A percentile compares a stretch with the other conserved stretches of the same genome.
Evolutionary conservation across 2,113 vertebrate species (phyloP).

Genomic region (Anser brachyrhynchus): DNA sequence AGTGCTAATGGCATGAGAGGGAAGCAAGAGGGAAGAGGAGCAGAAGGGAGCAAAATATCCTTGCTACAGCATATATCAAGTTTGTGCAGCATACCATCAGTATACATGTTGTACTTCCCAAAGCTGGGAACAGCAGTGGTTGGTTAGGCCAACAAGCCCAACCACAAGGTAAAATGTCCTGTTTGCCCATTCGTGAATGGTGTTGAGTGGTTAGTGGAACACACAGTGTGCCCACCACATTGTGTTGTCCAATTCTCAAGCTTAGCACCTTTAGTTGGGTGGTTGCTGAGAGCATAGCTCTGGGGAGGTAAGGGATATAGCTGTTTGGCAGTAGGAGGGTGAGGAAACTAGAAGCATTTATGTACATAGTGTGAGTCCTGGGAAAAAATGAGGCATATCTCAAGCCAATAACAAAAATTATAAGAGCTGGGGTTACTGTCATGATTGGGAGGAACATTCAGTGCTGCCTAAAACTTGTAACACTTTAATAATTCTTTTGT

Average conservation of each 20-base stretch:
- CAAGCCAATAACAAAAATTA: not conserved
- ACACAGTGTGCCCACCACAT: not conserved
- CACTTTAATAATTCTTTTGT: not conserved
- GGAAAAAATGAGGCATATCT: not conserved
- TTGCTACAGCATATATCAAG: not conserved
- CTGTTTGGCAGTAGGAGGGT: not conserved
- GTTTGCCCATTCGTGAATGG: fast-evolving
- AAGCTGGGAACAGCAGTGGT: not conserved
- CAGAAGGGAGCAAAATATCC: not conserved
- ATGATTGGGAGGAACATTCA: fast-evolving
- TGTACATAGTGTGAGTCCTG: not conserved
- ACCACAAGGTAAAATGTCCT: not conserved
- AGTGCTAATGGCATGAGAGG: not conserved
- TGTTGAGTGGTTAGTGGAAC: not conserved
- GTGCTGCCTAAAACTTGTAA: not conserved
- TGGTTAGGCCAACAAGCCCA: fast-evolving
- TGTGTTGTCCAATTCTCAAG: not conserved
- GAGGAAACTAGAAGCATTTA: not conserved
- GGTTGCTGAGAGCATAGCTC: not conserved
- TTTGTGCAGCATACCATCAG: not conserved
- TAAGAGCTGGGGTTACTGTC: not conserved
- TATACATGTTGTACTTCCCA: not conserved
- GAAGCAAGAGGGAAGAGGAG: not conserved
- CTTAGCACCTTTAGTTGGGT: not conserved
- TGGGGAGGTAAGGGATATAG: not conserved